Conservation (phyloP, 2,797 vertebrate genomes). For the Sebastes diaconus region DNA sequence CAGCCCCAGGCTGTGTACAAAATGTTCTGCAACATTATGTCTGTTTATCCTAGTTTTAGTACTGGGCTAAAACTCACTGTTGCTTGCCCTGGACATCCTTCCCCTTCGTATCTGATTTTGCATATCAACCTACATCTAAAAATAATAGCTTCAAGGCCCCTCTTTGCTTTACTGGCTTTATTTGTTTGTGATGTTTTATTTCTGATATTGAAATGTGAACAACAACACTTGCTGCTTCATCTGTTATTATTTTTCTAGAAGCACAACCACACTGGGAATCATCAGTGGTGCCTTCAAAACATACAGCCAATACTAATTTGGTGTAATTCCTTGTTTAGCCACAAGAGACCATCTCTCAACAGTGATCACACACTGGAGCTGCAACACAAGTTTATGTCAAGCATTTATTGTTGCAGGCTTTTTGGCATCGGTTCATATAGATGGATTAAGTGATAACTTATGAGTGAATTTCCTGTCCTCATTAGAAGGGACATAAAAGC, state of each 20-base stretch:
- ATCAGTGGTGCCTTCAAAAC: background rate
- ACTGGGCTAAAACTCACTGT: background rate
- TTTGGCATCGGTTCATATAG: slow-evolving; percentile 3
- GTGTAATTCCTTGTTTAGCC: slow-evolving; percentile 13
- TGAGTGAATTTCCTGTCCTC: slow-evolving; percentile 50
- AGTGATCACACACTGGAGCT: background rate
- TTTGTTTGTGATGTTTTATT: background rate
- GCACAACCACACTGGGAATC: background rate
- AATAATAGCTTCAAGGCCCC: background rate
- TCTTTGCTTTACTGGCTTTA: background rate
- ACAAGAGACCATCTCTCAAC: slow-evolving; percentile 12
- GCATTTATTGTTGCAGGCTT: background rate
- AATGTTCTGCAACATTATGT: slow-evolving; percentile 54
- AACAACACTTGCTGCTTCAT: background rate
- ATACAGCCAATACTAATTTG: background rate
- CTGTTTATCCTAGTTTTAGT: slow-evolving; percentile 35
- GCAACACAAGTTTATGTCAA: background rate
- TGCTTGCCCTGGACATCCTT: slow-evolving; percentile 5
- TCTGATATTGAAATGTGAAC: background rate
- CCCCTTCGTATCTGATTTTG: slow-evolving; percentile 12
- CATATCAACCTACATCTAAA: slow-evolving; percentile 1
- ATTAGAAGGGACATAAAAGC: slow-evolving; percentile 70
- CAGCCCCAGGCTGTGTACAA: slow-evolving; percentile 19
- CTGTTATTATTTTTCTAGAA: background rate
- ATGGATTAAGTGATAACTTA: slow-evolving; percentile 12